Evolutionary conservation across 2,797 vertebrate species (phyloP), one percentile per base, ranked within the genome.

Genomic region (Acipenser transmontanus): DNA sequence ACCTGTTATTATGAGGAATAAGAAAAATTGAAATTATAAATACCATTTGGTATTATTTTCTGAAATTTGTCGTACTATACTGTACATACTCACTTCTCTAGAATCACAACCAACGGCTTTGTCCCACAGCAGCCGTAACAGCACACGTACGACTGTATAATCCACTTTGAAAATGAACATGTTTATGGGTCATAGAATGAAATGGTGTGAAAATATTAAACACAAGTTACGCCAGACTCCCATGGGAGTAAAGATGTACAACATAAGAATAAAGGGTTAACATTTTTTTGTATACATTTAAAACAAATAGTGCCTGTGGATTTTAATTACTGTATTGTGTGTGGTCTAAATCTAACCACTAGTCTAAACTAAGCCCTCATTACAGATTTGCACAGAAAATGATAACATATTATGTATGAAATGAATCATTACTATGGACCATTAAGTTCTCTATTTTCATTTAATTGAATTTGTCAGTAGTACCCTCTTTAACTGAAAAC

Each of bases 401-500:
- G 86, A 92, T 91, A 90, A 91, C 91, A 92, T 93, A 92, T 94
- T 88, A 90, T 91, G 92, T 91, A 90, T 91, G 87, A 93, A 94
- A 93, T 94, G 88, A 95, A 92, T 92, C 91, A 94, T 96, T 91
- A 94, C 84, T 91, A 93, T 89, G 92, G 85, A 85, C 91, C 93
- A 95, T 97, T 97, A 96, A 93, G 90, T 91, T 85, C 82, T 94
- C 90, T 92, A 87, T 92, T 92, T 93, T 87, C 85, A 88, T 92
- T 91, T 96, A 96, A 96, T 94, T 95, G 92, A 95, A 93, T 96
- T 95, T 96, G 93, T 94, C 94, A 95, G 91, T 92, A 90, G 92
- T 87, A 89, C 91, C 89, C 91, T 91, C 93, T 95, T 93, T 93
- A 94, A 91, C 85, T 91, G 85, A 92, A 88, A 92, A 89, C 88